phyloP scores from a whole-genome alignment of 2,113 vertebrate genomes.

The Archilochus colubris region DNA sequence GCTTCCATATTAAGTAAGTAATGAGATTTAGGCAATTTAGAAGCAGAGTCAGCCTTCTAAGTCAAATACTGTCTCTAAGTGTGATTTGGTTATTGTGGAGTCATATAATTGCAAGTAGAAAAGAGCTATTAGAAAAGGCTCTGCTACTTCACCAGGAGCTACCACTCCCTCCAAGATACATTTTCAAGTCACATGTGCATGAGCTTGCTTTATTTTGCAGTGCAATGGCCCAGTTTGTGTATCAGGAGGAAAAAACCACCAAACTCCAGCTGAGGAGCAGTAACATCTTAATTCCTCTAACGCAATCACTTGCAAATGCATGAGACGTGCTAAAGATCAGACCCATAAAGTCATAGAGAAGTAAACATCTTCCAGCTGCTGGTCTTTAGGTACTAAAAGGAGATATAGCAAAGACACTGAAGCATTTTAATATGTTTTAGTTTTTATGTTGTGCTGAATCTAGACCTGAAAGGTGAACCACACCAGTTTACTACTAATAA shows the following conservation, averaged over 20 bases:
- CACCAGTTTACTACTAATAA: background rate
- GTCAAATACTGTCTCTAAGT: background rate
- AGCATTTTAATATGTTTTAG: background rate
- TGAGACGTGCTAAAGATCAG: accelerated
- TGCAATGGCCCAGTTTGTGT: accelerated
- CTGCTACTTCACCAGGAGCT: background rate
- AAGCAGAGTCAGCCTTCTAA: background rate
- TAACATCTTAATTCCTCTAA: background rate
- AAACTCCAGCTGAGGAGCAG: background rate
- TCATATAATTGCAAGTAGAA: background rate
- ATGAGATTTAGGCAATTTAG: background rate
- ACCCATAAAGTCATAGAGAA: background rate
- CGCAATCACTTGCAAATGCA: background rate
- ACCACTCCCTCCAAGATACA: background rate
- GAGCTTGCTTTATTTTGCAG: background rate
- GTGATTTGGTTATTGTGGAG: background rate
- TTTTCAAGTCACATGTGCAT: accelerated
- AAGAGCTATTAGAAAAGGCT: background rate
- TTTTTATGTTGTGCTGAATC: background rate
- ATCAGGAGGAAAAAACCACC: background rate
- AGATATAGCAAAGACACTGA: background rate
- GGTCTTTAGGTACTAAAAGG: background rate
- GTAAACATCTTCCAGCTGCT: background rate
- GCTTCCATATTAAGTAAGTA: background rate
- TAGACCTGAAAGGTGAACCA: background rate